phyloP scores from a whole-genome alignment of 92 coral and sea anemone species.

The Zoanthus sansibaricus region DNA sequence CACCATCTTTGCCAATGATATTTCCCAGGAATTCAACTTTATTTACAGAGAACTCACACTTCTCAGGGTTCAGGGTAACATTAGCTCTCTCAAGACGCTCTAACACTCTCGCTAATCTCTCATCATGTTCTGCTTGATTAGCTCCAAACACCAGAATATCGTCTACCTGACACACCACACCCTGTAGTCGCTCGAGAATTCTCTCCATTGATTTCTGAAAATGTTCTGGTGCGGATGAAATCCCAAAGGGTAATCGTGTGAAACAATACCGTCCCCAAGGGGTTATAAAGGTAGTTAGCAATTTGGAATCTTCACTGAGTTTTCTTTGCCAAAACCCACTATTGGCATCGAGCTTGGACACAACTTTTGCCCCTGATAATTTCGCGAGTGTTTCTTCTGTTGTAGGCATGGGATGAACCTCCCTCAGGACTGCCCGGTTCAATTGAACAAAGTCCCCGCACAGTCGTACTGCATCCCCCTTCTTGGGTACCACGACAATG shows the following conservation, averaged over 20 bases:
- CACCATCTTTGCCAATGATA: constrained; percentile 75
- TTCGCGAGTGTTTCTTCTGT: background rate
- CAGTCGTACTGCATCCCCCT: constrained; percentile 24
- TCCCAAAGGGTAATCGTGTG: background rate
- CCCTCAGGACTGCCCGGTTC: constrained; percentile 41
- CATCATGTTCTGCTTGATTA: constrained; percentile 63
- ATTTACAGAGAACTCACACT: constrained; percentile 67
- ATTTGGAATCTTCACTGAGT: constrained; percentile 36
- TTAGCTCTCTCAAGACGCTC: constrained; percentile 55
- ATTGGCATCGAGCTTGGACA: constrained; percentile 49
- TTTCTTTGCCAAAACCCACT: constrained; percentile 47
- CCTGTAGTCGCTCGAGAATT: constrained; percentile 65
- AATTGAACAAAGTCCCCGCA: constrained; percentile 49
- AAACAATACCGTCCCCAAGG: constrained; percentile 48
- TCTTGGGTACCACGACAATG: constrained; percentile 67
- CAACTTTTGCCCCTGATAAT: constrained; percentile 33
- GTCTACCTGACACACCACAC: constrained; percentile 74
- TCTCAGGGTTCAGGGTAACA: constrained; percentile 67
- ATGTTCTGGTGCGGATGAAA: constrained; percentile 26
- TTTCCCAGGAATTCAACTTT: constrained; percentile 77
- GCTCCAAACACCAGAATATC: constrained; percentile 71
- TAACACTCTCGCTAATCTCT: constrained; percentile 63
- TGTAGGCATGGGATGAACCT: constrained; percentile 19
- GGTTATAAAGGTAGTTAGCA: constrained; percentile 38
- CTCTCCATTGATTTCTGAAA: constrained; percentile 58